Evolutionary conservation across 2,113 vertebrate genomes (phyloP), one percentile per base, ranked within the genome.

Genomic region (Capreolus pygargus): DNA sequence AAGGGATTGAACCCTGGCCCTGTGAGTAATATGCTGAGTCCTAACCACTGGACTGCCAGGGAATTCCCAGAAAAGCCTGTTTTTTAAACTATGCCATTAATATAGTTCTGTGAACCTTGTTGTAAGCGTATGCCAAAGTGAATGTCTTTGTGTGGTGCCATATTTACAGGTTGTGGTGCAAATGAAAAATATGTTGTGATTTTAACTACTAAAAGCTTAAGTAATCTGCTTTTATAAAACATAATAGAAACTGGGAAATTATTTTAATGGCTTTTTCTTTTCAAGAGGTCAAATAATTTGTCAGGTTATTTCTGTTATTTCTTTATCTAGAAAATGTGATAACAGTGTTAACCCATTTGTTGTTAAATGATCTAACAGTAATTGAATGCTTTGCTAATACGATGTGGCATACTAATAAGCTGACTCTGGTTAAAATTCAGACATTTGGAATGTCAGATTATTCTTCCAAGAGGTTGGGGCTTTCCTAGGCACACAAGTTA

Each of bases 191-290:
- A 28, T 25, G 36, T 50, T 39, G 45, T 52, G 60, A 82, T 91
- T 91, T 81, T 94, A 94, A 76, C 36, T 76, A 84, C 61, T 95
- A 55, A 43, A 96, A 88, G 61, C 82, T 91, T 86, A 86, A 83
- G 61, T 67, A 11, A 79, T 86, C 27, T 86, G 28, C 67, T 76
- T 96, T 89, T 57, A 25, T 60, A 91, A 84, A 58, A 82, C 16
- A 30, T 86, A 83, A 50, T 52, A 94, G 67, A 28, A 67, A 9
- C 55, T 95, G 3, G 60, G 61, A 94, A 52, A 58, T 89, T 88
- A 45, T 83, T 91, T 91, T 96, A 89, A 90, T 81, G 45, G 86
- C 36, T 27, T 90, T 86, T 95, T 58, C 45, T 84, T 25, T 52
- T 7, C 81, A 74, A 87, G 43, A 89, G 36, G 33, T 17, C 55